phyloP scores from a whole-genome alignment of 2,888 invertebrate species.

The Hypolimnas misippus region DNA sequence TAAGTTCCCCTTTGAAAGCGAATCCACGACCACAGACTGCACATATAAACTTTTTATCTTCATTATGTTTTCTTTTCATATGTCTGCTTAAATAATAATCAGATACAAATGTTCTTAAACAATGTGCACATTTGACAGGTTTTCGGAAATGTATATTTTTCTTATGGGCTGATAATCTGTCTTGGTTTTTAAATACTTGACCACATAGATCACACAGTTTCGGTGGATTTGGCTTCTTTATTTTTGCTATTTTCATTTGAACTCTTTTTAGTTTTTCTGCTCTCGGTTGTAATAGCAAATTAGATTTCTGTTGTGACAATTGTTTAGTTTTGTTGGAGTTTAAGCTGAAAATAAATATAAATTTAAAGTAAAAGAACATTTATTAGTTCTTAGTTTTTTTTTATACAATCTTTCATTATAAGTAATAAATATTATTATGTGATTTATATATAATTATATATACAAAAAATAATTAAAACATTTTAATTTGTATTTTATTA shows the following conservation, averaged over 20 bases:
- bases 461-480: no score
- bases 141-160: conserved; percentile 58
- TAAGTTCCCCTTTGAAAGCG: conserved; percentile 65
- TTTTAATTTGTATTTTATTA: no score
- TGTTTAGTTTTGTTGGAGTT: conserved; percentile 47
- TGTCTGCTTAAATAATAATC: conserved; percentile 65
- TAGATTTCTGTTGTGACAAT: conserved; percentile 38
- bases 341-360: conserved; percentile 56
- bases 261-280: conserved; percentile 43
- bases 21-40: conserved; percentile 65
- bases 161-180: conserved; percentile 61
- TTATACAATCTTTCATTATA: no score
- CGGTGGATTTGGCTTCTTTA: conserved; percentile 46
- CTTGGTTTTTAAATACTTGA: conserved; percentile 58
- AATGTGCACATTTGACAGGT: conserved; percentile 63
- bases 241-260: conserved; percentile 46
- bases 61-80: conserved; percentile 64
- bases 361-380: no score
- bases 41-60: conserved; percentile 63
- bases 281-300: conserved; percentile 42
- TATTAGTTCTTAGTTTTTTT: no score
- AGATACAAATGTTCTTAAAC: conserved; percentile 59
- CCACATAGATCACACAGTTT: conserved; percentile 74
- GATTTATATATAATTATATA: no score
- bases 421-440: no score